phyloP scores from a whole-genome alignment of 2,113 vertebrate species.

The Synodontis membranacea region DNA sequence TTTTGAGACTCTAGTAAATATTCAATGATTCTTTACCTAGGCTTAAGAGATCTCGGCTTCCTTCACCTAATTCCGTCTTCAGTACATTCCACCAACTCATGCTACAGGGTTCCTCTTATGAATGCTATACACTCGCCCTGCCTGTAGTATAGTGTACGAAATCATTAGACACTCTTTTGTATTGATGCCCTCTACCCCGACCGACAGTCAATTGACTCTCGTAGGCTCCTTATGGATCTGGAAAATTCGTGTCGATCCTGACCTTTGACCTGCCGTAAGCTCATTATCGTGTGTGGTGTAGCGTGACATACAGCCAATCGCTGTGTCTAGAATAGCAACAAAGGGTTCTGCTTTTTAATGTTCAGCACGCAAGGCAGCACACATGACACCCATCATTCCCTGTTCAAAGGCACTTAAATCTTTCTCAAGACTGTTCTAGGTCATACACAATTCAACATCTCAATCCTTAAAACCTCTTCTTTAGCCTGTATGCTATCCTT shows the following conservation, averaged over 20 bases:
- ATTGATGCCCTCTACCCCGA: background rate
- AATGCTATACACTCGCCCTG: too few relatives aligned
- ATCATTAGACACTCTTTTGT: background rate
- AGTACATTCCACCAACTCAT: background rate
- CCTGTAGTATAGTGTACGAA: background rate
- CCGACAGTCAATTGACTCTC: background rate
- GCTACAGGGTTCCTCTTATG: background rate
- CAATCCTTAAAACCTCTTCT: background rate
- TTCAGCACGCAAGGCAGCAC: background rate
- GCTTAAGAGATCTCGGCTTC: background rate
- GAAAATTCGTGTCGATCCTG: background rate
- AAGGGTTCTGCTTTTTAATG: background rate
- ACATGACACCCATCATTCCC: background rate
- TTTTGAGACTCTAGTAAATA: constrained; percentile 6
- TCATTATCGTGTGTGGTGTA: background rate
- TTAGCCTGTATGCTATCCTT: background rate
- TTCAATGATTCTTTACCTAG: background rate
- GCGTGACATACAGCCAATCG: background rate
- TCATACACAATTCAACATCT: constrained; percentile 5
- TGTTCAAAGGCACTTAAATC: constrained; percentile 7
- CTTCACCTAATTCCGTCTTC: background rate
- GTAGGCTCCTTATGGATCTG: background rate
- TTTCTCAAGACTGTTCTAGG: background rate
- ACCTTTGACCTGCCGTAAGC: background rate
- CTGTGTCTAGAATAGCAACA: background rate